phyloP scores from a whole-genome alignment of 2,113 vertebrate species.

The Aspiorhynchus laticeps region DNA sequence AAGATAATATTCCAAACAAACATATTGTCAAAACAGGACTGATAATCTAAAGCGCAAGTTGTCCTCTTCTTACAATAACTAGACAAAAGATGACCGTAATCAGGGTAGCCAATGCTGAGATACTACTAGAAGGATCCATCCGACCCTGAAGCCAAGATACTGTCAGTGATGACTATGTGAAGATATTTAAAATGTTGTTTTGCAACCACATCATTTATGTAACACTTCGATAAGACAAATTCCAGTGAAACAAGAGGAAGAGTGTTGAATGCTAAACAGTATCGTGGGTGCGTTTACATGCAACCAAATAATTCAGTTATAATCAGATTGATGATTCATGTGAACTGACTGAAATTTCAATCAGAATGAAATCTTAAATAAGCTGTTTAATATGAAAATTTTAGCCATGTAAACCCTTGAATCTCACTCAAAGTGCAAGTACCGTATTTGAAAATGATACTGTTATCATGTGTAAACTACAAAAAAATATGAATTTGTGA shows the following conservation, averaged over 20 bases:
- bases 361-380: too few species aligned
- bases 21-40: conserved; percentile 5
- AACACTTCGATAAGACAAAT: conserved; percentile 36
- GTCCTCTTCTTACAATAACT: conserved; percentile 3
- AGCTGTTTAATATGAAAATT: too few species aligned
- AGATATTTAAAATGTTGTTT: conserved; percentile 24
- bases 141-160: conserved; percentile 21
- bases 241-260: background rate
- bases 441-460: too few species aligned
- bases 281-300: background rate
- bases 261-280: background rate
- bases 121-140: background rate
- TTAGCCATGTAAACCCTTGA: too few species aligned
- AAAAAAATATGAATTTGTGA: too few species aligned
- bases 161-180: conserved; percentile 19
- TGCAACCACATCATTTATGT: background rate
- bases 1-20: conserved; percentile 15
- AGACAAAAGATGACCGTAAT: conserved; percentile 4
- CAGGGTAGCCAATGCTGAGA: conserved; percentile 24
- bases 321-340: background rate
- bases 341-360: background rate
- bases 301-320: background rate
- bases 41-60: conserved; percentile 12
- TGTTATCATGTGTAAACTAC: too few species aligned
- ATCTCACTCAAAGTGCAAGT: too few species aligned